A percentile compares a stretch with the other conserved stretches of the same genome.
These are phyloP conservation scores for Aurelia sp. DNA, from an alignment of 30 jellyfish, hydroid and myxozoan species.

Conservation along the genomic window DNA sequence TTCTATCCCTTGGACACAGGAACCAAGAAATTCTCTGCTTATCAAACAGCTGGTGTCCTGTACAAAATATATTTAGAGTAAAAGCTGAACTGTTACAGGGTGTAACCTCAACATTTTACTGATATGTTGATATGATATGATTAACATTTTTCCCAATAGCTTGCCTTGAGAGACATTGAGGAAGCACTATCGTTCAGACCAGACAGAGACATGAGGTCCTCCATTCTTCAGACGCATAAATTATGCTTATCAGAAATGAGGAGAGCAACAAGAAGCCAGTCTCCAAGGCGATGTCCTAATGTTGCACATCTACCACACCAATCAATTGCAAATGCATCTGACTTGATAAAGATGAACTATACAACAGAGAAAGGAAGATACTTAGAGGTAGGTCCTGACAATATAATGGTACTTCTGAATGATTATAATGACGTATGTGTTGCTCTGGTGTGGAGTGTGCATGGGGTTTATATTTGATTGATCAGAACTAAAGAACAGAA, in stretches of 20 bases:
- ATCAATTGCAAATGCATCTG: conserved; percentile 64
- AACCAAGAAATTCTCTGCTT: too few relatives aligned
- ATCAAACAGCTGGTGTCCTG: too few relatives aligned
- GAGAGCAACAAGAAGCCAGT: conserved; percentile 17
- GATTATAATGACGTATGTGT: too few relatives aligned
- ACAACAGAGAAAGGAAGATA: conserved; percentile 49
- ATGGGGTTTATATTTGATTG: too few relatives aligned
- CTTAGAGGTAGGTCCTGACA: conserved; percentile 37
- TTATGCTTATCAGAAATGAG: conserved; percentile 74
- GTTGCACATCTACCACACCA: conserved; percentile 46
- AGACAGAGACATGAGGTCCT: conserved; percentile 7
- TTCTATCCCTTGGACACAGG: too few relatives aligned
- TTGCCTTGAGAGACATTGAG: conserved; percentile 56
- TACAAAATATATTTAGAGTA: too few relatives aligned
- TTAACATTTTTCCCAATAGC: neutral
- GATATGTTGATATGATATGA: too few relatives aligned
- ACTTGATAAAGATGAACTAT: conserved; percentile 53
- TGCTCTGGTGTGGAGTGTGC: too few relatives aligned
- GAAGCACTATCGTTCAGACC: conserved; percentile 59
- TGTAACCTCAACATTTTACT: too few relatives aligned
- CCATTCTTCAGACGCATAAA: conserved; percentile 46
- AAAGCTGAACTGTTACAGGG: too few relatives aligned
- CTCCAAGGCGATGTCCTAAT: conserved; percentile 43
- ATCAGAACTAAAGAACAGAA: too few relatives aligned
- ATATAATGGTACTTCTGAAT: neutral